Conservation (phyloP, 2,888 invertebrate species). For the Endomychus coccineus region DNA sequence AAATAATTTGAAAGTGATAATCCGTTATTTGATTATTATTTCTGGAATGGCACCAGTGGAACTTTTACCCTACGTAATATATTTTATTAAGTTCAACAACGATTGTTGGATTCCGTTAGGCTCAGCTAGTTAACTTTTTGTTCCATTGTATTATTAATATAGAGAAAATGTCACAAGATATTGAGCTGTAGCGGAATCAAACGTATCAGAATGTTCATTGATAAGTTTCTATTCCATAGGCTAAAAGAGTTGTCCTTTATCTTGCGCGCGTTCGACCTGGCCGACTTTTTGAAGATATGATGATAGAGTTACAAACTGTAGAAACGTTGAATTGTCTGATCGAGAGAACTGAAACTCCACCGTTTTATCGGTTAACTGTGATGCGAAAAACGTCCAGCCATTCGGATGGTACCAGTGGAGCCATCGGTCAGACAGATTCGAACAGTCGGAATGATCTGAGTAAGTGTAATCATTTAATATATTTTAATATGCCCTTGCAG, state of each 20-base stretch:
- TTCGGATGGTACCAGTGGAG: conserved; percentile 54
- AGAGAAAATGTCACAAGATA: too few relatives aligned
- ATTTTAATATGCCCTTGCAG: too few relatives aligned
- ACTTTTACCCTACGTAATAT: conserved; percentile 78
- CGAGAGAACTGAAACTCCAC: conserved; percentile 95
- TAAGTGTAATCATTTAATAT: conserved; percentile 22
- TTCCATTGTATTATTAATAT: not conserved
- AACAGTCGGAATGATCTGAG: conserved; percentile 41
- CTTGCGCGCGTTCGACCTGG: conserved; percentile 88
- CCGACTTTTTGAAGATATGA: conserved; percentile 90
- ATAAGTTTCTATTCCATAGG: conserved; percentile 49
- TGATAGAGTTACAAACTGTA: conserved; percentile 94
- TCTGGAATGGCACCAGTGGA: conserved; percentile 97
- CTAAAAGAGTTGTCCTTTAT: conserved; percentile 90
- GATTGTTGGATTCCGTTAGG: too few relatives aligned
- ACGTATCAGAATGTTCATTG: too few relatives aligned
- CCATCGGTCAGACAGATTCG: conserved; percentile 48
- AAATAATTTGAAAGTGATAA: conserved; percentile 92
- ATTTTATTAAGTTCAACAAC: too few relatives aligned
- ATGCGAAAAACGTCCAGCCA: conserved; percentile 86
- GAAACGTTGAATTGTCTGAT: conserved; percentile 94
- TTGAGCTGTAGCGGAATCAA: too few relatives aligned
- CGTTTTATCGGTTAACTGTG: conserved; percentile 90
- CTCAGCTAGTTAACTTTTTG: not conserved
- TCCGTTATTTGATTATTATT: conserved; percentile 91